phyloP scores from a whole-genome alignment of 2,888 invertebrate species.

The Tridacna crocea region DNA sequence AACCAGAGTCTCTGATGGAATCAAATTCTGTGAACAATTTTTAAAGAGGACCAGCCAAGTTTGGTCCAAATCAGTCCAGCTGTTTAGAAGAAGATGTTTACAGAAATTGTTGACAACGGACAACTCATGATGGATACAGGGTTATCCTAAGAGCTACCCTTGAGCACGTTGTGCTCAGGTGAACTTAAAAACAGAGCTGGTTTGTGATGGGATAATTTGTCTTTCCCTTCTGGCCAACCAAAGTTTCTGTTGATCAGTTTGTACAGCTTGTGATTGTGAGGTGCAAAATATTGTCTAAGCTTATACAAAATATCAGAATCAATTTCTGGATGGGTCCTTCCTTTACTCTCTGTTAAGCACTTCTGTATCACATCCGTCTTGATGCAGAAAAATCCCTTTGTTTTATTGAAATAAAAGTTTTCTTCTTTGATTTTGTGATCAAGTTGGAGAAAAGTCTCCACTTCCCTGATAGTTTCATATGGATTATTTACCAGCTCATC shows the following conservation, averaged over 20 bases:
- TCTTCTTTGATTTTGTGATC: conserved; percentile 84
- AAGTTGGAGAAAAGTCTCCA: conserved; percentile 78
- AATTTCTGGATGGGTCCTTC: conserved; percentile 93
- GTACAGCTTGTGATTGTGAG: conserved; percentile 84
- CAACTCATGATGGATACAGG: too few species aligned
- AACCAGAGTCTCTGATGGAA: too few species aligned
- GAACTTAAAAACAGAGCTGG: too few species aligned
- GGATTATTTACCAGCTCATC: conserved; percentile 75
- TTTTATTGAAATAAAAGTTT: conserved; percentile 98
- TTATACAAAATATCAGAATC: conserved; percentile 87
- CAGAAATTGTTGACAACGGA: too few species aligned
- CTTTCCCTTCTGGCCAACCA: conserved; percentile 88
- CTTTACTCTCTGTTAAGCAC: conserved; percentile 95
- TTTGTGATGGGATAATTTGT: too few species aligned
- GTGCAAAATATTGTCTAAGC: conserved; percentile 78
- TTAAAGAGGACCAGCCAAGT: too few species aligned
- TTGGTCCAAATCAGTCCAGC: too few species aligned
- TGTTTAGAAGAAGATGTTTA: too few species aligned
- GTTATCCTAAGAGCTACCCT: too few species aligned
- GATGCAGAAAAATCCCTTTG: conserved; percentile 97
- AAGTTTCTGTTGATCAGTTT: conserved; percentile 95
- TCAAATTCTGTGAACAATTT: too few species aligned
- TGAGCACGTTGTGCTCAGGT: too few species aligned
- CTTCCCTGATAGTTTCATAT: conserved; percentile 68
- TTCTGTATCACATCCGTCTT: conserved; percentile 87